Evolutionary conservation across 1,140 invertebrate genomes (phyloP).

Genomic region (Eupeodes corollae): DNA sequence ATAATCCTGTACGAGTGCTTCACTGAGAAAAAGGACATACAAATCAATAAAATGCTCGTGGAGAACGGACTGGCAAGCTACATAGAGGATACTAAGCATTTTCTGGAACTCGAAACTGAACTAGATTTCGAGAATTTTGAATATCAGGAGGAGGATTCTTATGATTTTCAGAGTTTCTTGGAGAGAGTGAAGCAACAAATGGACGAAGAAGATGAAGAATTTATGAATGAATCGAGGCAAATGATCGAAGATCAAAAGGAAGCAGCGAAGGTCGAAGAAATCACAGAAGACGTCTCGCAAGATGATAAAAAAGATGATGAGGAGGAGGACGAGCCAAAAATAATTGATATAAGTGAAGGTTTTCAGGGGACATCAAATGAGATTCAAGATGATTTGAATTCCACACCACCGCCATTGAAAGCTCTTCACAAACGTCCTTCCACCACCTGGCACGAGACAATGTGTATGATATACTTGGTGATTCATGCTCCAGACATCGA

Average conservation of each 20-base stretch:
- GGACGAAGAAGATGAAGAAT: too few species aligned
- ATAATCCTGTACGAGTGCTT: slow-evolving; percentile 9
- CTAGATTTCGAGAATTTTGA: neutral
- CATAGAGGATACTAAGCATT: slow-evolving; percentile 1
- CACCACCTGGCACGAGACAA: slow-evolving; percentile 7
- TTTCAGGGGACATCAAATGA: too few species aligned
- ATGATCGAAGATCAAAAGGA: too few species aligned
- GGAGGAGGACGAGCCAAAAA: too few species aligned
- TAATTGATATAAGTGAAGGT: too few species aligned
- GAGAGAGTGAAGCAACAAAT: too few species aligned
- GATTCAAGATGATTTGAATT: neutral
- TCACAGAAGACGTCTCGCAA: too few species aligned
- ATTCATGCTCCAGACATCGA: slow-evolving; percentile 6
- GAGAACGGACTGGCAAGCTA: slow-evolving; percentile 1
- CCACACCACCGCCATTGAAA: slow-evolving; percentile 3
- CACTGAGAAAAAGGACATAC: slow-evolving; percentile 1
- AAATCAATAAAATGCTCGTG: slow-evolving; percentile 4
- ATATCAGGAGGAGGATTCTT: too few species aligned
- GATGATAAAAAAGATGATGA: too few species aligned
- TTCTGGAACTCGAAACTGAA: neutral
- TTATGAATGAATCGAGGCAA: too few species aligned
- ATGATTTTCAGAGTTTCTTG: too few species aligned
- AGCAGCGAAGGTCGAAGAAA: too few species aligned
- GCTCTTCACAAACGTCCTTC: slow-evolving; percentile 5
- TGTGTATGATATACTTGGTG: slow-evolving; percentile 5